These are phyloP conservation scores for Apotomis betuletana DNA, from an alignment of 2,888 invertebrate genomes.

Conservation along the genomic window DNA sequence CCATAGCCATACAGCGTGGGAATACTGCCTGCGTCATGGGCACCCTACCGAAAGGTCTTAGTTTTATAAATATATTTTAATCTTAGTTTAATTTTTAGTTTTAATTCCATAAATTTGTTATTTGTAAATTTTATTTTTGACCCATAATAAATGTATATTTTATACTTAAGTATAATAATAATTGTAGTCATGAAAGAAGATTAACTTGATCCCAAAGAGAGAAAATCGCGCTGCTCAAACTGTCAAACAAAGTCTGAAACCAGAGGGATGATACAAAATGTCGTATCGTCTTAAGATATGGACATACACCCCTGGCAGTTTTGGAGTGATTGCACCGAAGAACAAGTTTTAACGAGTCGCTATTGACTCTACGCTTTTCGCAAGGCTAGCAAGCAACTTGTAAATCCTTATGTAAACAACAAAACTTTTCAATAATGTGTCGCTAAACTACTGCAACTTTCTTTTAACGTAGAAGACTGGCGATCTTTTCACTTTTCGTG, in stretches of 20 bases:
- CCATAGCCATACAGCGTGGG: too few species aligned
- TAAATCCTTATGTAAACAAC: conserved; percentile 67
- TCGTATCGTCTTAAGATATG: conserved; percentile 13
- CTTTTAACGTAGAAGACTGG: conserved; percentile 21
- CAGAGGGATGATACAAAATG: background rate
- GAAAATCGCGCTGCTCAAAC: too few species aligned
- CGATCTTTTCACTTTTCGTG: conserved; percentile 8
- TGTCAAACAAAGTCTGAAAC: background rate
- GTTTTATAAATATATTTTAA: too few species aligned
- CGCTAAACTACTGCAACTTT: conserved; percentile 15
- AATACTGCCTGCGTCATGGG: too few species aligned
- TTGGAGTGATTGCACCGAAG: conserved; percentile 55
- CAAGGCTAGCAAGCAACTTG: conserved; percentile 58
- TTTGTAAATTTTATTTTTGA: too few species aligned
- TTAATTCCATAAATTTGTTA: too few species aligned
- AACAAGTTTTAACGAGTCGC: conserved; percentile 69
- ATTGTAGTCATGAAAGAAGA: too few species aligned
- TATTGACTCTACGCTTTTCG: conserved; percentile 69
- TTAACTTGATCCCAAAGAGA: too few species aligned
- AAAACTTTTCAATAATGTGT: conserved; percentile 54
- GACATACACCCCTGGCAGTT: conserved; percentile 45
- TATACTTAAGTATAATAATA: too few species aligned
- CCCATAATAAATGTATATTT: too few species aligned
- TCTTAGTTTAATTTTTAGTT: too few species aligned
- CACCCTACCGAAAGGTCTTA: too few species aligned